Evolutionary conservation across 1,140 invertebrate genomes (phyloP).

Genomic region (Drosophila ficusphila): DNA sequence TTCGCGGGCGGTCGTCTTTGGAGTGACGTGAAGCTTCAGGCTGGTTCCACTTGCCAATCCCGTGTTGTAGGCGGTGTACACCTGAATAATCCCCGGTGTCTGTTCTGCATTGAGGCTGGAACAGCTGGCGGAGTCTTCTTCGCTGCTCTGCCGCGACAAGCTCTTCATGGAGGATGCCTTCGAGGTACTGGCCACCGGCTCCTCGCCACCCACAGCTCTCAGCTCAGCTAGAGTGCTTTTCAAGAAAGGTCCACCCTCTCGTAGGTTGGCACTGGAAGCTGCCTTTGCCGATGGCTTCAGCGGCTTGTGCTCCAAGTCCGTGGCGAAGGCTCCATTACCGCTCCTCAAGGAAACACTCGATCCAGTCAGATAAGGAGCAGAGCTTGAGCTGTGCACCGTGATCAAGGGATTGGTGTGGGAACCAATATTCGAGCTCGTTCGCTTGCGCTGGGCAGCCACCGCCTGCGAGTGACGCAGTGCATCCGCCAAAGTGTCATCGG

Average conservation of each 20-base stretch:
- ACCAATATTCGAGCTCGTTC: slow-evolving; percentile 85
- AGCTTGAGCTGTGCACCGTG: slow-evolving; percentile 73
- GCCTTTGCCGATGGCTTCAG: slow-evolving; percentile 62
- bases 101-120: slow-evolving; percentile 68
- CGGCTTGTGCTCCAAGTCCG: slow-evolving; percentile 85
- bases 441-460: slow-evolving; percentile 70
- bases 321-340: slow-evolving; percentile 59
- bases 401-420: slow-evolving; percentile 58
- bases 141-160: slow-evolving; percentile 70
- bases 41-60: slow-evolving; percentile 96
- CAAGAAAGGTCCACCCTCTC: slow-evolving; percentile 84
- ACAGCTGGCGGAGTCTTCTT: slow-evolving; percentile 75
- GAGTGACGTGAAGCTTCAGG: slow-evolving; percentile 95
- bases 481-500: slow-evolving; percentile 90
- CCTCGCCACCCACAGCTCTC: slow-evolving; percentile 55
- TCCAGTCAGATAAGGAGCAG: slow-evolving; percentile 77
- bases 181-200: slow-evolving; percentile 58
- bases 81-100: slow-evolving; percentile 89
- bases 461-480: slow-evolving; percentile 78
- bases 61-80: slow-evolving; percentile 97
- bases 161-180: slow-evolving; percentile 66
- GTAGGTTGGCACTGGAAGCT: slow-evolving; percentile 70
- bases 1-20: slow-evolving; percentile 94
- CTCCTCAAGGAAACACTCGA: slow-evolving; percentile 69
- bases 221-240: slow-evolving; percentile 83